Conservation (phyloP, 2,888 invertebrate genomes). For the Amiota mariae region DNA sequence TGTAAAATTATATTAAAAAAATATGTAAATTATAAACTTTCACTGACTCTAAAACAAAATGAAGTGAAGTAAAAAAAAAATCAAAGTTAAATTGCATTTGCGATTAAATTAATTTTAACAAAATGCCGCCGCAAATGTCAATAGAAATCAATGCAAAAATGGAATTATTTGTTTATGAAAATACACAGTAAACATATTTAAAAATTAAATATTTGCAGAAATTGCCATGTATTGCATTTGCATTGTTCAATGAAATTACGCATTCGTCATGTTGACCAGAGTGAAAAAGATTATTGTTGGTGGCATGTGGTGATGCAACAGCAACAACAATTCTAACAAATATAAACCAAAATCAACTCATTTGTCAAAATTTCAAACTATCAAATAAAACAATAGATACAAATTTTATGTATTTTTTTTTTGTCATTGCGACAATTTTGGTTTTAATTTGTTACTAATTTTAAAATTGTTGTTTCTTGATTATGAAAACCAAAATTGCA, state of each 20-base stretch:
- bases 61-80: background rate
- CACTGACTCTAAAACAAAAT: slow-evolving; percentile 31
- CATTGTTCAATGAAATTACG: slow-evolving; percentile 44
- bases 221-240: slow-evolving; percentile 36
- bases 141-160: slow-evolving; percentile 14
- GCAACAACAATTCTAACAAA: background rate
- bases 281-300: background rate
- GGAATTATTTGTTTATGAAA: slow-evolving; percentile 38
- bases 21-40: slow-evolving; percentile 43
- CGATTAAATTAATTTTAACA: slow-evolving; percentile 43
- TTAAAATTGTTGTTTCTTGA: slow-evolving; percentile 23
- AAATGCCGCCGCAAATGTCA: slow-evolving; percentile 22
- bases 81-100: slow-evolving; percentile 35
- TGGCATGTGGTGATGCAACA: background rate
- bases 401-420: background rate
- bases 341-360: background rate
- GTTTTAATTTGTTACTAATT: slow-evolving; percentile 28
- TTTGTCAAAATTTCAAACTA: background rate
- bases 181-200: background rate
- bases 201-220: slow-evolving; percentile 14
- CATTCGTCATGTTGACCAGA: slow-evolving; percentile 44
- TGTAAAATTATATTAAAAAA: background rate
- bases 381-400: too few relatives aligned
- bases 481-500: slow-evolving; percentile 37
- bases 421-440: slow-evolving; percentile 6